Base-by-base conservation (phyloP, 2,797 vertebrate genomes). In the Merluccius polli region DNA sequence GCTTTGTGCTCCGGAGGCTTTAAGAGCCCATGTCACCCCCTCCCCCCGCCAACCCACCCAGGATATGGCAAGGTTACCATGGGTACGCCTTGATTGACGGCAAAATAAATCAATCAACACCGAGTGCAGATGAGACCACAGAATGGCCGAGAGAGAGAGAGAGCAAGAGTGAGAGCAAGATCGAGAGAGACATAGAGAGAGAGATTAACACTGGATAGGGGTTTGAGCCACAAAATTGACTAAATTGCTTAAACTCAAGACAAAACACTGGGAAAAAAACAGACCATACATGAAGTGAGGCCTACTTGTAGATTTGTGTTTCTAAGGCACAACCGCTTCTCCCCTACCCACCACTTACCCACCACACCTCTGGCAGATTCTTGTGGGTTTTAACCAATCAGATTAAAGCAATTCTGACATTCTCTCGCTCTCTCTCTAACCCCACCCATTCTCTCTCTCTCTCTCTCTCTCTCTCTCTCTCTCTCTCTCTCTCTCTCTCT, bases 401-500 rank as follows among this genome's bases (percentile, higher is more conserved):
- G 52, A 59, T 59, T 59, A n/a, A n/a, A 59, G 52, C n/a, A 24
- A 59, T 59, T 59, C 52, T 59, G 52, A 59, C n/a, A 0, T 24
- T 9, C n/a, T 24, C 52, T 38, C 10, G 4, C 36, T 38, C 36
- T 48, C 5, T 21, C 44, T 3, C 44, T 48, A 21, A 15, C 44
- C 16, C 41, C 15, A 48, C 41, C 41, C 41, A 48, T 48, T 13
- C 13, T 48, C 41, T 48, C 16, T 83, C 82, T 79, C 82, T 84
- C 79, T 82, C 81, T 81, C 78, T 75, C 81, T 80, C 89, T 87
- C 81, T 83, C 82, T 79, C 82, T 84, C 79, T 82, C 81, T 81
- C 78, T 75, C 81, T 80, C 89, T 87, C 81, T 83, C 82, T 79
- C 82, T 84, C 79, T 82, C 81, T 81, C 78, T 75, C 81, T 80